Base-by-base conservation (phyloP, 2,113 vertebrate species). In the Thunnus thynnus region DNA sequence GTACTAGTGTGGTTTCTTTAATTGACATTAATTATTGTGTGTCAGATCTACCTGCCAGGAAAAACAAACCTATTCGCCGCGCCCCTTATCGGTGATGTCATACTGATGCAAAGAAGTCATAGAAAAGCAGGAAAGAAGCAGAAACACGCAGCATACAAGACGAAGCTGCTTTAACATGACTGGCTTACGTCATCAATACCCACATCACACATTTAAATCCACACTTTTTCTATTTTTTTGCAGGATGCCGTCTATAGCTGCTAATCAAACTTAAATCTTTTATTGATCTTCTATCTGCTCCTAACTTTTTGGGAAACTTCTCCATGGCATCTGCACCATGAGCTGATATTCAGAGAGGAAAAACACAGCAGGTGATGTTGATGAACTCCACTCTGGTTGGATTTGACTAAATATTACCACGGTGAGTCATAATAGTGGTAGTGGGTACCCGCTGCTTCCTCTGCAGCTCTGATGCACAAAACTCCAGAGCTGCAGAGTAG, bases 401-500 rank as follows among this genome's bases (percentile, higher is more conserved):
- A 68, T 86, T 47, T 56, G 36, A 57, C 7, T 66, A 50, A 78
- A 86, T 41, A 56, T 58, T 11, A 27, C 36, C 8, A 3, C 14
- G 56, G 25, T 17, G 12, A 60, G 41, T 82, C 74, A 79, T 25
- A 84, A 84, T 55, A 81, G 54, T 54, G 79, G 62, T 56, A 47
- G 36, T 41, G 36, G 48, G 14, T 67, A 80, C 76, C 75, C 81
- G 66, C 30, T 80, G 44, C 54, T 72, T 22, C 36, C 32, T 48
- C 72, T 46, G 32, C 46, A 60, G 64, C 30, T 2, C 13, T 22
- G 71, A 75, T 5, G 44, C 3, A 16, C 22, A 2, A 70, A 41
- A 22, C 64, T 60, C 44, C 16, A 55, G 3, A 46, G 17, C 54
- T 70, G 18, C 71, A 56, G 30, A 55, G 32, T 2, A 14, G 41